Conservation (phyloP, 53 echinoderm and acorn worm species). For the Temnopleurus reevesii region DNA sequence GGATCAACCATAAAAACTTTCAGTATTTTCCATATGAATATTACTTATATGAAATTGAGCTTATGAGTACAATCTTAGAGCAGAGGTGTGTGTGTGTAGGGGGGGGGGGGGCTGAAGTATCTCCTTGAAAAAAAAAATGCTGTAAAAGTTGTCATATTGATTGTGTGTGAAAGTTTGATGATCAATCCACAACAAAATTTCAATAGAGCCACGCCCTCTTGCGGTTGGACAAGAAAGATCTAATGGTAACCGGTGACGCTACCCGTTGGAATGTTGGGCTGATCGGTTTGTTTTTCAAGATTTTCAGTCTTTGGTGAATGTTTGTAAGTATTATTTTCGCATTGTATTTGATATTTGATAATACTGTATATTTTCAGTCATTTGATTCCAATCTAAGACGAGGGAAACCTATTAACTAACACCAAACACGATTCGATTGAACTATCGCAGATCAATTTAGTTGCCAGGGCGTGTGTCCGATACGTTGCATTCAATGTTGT, state of each 20-base stretch:
- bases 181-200: too few relatives aligned
- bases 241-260: conserved; percentile 30
- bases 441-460: background rate
- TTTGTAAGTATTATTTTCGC: background rate
- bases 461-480: conserved; percentile 3
- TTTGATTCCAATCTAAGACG: background rate
- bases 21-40: too few relatives aligned
- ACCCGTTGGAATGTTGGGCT: background rate
- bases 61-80: too few relatives aligned
- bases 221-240: background rate
- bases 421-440: background rate
- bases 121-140: too few relatives aligned
- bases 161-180: too few relatives aligned
- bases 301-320: background rate
- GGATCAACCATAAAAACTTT: too few relatives aligned
- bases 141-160: too few relatives aligned
- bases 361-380: background rate
- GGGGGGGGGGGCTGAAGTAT: too few relatives aligned
- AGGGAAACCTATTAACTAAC: background rate
- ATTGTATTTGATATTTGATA: background rate
- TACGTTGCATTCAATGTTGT: background rate
- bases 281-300: background rate
- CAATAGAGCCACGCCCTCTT: background rate
- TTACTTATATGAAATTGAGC: too few relatives aligned
- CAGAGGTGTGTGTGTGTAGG: too few relatives aligned